phyloP scores from a whole-genome alignment of 1,140 invertebrate genomes.

The Caligus rogercresseyi region DNA sequence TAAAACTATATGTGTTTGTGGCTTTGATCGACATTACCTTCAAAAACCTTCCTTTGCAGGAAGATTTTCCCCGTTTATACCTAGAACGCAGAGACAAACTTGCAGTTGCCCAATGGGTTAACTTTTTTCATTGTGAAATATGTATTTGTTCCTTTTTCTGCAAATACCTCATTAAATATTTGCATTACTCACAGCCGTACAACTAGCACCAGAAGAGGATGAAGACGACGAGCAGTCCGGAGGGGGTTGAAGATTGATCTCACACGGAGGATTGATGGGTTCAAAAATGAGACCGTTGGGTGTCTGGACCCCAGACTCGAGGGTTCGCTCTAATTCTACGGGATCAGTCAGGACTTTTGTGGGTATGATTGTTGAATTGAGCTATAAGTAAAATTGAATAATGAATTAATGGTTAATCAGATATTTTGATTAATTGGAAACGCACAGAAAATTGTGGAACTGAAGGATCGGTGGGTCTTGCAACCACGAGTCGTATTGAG shows the following conservation, averaged over 20 bases:
- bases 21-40: no score
- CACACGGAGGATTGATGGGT: background rate
- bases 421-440: background rate
- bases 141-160: no score
- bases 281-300: constrained; percentile 10
- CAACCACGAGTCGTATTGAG: constrained; percentile 65
- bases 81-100: background rate
- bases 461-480: constrained; percentile 56
- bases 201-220: no score
- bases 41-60: no score
- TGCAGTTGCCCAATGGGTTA: no score
- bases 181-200: no score
- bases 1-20: no score
- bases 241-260: background rate
- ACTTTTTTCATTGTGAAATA: no score
- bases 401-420: background rate
- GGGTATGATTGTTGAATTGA: constrained; percentile 48
- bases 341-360: constrained; percentile 66
- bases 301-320: constrained; percentile 8
- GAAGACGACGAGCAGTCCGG: background rate
- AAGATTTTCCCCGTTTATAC: no score
- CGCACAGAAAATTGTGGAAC: constrained; percentile 5
- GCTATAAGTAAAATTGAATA: background rate
- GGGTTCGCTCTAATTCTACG: constrained; percentile 51
- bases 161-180: no score